phyloP scores from a whole-genome alignment of 2,113 vertebrate genomes.

The Rostratula benghalensis region DNA sequence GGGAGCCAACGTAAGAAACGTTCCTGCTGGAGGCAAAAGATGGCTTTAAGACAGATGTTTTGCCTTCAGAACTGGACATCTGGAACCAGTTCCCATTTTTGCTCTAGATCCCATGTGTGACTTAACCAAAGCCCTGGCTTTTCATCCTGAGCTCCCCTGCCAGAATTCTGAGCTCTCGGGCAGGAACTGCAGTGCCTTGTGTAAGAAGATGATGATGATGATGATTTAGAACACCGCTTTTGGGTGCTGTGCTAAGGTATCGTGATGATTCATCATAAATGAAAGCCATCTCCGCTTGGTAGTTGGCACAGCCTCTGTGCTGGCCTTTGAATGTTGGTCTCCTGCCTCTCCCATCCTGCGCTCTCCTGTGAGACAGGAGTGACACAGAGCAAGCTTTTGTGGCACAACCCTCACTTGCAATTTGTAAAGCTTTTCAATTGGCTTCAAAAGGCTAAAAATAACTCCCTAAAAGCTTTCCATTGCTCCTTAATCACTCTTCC shows the following conservation, averaged over 20 bases:
- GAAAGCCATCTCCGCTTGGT: not conserved
- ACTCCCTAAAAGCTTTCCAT: not conserved
- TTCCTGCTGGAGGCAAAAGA: not conserved
- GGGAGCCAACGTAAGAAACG: not conserved
- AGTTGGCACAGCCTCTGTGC: not conserved
- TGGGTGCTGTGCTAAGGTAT: not conserved
- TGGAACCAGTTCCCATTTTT: not conserved
- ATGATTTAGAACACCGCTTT: not conserved
- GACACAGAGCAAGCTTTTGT: not conserved
- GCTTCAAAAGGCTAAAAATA: not conserved
- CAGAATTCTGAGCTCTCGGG: not conserved
- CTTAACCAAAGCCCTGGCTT: not conserved
- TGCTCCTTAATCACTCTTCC: not conserved
- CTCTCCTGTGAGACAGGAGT: not conserved
- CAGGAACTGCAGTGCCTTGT: not conserved
- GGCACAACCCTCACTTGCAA: not conserved
- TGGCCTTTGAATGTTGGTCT: not conserved
- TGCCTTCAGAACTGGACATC: not conserved
- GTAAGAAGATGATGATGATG: not conserved
- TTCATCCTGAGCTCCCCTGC: not conserved
- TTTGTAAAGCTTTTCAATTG: not conserved
- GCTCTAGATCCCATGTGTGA: not conserved
- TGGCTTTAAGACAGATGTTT: not conserved
- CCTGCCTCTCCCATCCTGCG: not conserved
- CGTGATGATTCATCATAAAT: not conserved